Conservation (phyloP, 2,888 invertebrate species). For the Halictus quadricinctus region DNA sequence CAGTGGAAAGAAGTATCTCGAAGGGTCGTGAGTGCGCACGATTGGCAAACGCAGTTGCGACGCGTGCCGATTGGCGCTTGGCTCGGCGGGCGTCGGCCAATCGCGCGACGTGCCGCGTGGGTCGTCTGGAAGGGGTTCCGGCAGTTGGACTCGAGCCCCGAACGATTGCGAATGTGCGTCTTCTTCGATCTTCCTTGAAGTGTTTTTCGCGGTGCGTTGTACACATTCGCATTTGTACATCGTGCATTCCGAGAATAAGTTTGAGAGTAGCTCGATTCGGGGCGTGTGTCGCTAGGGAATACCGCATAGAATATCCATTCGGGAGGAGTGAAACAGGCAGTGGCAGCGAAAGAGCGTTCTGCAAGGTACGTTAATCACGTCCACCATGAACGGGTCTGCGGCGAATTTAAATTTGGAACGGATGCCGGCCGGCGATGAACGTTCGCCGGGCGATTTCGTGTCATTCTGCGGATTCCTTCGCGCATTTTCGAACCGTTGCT, state of each 20-base stretch:
- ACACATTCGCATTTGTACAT: slow-evolving; percentile 32
- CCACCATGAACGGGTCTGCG: slow-evolving; percentile 60
- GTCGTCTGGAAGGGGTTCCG: slow-evolving; percentile 67
- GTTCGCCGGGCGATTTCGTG: slow-evolving; percentile 40
- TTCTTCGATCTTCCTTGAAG: slow-evolving; percentile 45
- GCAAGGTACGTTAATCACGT: slow-evolving; percentile 68
- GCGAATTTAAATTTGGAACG: slow-evolving; percentile 71
- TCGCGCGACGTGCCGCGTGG: slow-evolving; percentile 59
- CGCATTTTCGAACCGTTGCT: slow-evolving; percentile 10
- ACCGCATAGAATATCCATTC: background rate
- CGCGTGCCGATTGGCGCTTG: slow-evolving; percentile 55
- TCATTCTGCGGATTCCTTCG: slow-evolving; percentile 20
- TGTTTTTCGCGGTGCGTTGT: slow-evolving; percentile 43
- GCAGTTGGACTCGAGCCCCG: slow-evolving; percentile 73
- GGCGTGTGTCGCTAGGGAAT: slow-evolving; percentile 15
- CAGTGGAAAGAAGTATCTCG: slow-evolving; percentile 35
- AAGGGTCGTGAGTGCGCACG: slow-evolving; percentile 37
- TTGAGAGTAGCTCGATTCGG: background rate
- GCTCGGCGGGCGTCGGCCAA: slow-evolving; percentile 61
- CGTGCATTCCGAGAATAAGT: slow-evolving; percentile 22
- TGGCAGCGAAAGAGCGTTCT: slow-evolving; percentile 49
- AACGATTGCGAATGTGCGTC: slow-evolving; percentile 56
- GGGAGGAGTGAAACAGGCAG: slow-evolving; percentile 15
- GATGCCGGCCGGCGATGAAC: slow-evolving; percentile 55
- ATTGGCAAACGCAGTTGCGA: slow-evolving; percentile 62